Evolutionary conservation across 2,888 invertebrate genomes (phyloP).

Genomic region (Drosophila infuscata): DNA sequence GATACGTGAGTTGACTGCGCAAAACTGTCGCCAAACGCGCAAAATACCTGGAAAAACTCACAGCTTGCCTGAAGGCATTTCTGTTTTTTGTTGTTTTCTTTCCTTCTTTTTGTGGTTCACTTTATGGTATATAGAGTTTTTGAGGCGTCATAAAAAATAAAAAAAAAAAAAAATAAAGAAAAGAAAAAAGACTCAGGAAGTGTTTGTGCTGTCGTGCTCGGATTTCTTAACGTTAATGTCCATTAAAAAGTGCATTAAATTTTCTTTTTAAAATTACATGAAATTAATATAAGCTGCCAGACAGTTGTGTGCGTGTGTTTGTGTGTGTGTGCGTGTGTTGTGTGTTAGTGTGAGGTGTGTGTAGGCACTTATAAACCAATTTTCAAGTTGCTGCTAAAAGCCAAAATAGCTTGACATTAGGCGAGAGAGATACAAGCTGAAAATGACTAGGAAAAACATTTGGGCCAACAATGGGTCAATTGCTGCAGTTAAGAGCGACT

Average conservation of each 20-base stretch:
- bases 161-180: not conserved
- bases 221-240: conserved; percentile 59
- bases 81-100: conserved; percentile 13
- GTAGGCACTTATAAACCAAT: conserved; percentile 63
- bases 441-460: conserved; percentile 55
- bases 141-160: conserved; percentile 4
- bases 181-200: conserved; percentile 34
- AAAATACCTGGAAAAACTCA: conserved; percentile 49
- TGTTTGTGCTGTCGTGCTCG: conserved; percentile 53
- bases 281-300: conserved; percentile 57
- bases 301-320: conserved; percentile 1
- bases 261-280: conserved; percentile 46
- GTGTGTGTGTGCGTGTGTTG: not conserved
- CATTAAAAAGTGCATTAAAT: conserved; percentile 67
- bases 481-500: conserved; percentile 5
- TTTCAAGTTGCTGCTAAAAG: conserved; percentile 76
- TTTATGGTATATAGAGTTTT: conserved; percentile 8
- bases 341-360: conserved; percentile 30
- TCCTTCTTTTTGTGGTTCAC: conserved; percentile 6
- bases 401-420: conserved; percentile 73
- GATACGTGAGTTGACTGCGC: conserved; percentile 48
- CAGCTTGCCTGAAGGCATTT: conserved; percentile 28
- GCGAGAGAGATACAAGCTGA: conserved; percentile 45
- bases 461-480: conserved; percentile 41
- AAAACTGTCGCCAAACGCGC: conserved; percentile 52